Evolutionary conservation across 1,140 invertebrate species (phyloP).

Genomic region (Antheraea pernyi): DNA sequence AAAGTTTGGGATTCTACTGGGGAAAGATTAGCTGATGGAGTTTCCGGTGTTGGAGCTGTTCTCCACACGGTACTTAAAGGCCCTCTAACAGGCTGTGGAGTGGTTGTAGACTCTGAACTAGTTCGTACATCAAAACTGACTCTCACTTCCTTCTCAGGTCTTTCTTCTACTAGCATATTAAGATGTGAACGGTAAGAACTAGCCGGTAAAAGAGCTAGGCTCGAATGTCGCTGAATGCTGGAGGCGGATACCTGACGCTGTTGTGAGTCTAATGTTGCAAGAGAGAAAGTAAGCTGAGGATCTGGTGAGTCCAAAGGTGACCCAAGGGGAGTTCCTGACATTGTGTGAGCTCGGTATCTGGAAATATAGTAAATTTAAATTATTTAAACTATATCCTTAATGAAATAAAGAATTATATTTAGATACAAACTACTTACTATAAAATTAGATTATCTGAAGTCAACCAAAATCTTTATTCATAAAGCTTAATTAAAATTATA

Average conservation of each 20-base stretch:
- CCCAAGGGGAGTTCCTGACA: constrained; percentile 81
- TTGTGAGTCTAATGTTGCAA: constrained; percentile 81
- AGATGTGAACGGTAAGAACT: constrained; percentile 71
- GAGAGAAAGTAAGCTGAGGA: constrained; percentile 81
- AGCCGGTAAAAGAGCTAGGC: constrained; percentile 62
- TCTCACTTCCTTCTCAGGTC: constrained; percentile 65
- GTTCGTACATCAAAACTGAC: constrained; percentile 74
- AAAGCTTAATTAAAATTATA: too few relatives aligned
- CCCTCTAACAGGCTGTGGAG: constrained; percentile 54
- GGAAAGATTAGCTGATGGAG: constrained; percentile 81
- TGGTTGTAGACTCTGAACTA: constrained; percentile 54
- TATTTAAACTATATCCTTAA: neutral
- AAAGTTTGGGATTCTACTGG: constrained; percentile 80
- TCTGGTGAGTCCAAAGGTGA: constrained; percentile 86
- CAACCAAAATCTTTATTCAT: too few relatives aligned
- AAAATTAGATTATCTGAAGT: too few relatives aligned
- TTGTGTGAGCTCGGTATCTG: constrained; percentile 86
- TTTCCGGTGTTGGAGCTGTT: constrained; percentile 79
- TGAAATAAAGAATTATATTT: neutral
- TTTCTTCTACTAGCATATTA: constrained; percentile 70
- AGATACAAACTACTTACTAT: too few relatives aligned
- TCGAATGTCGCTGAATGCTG: constrained; percentile 70
- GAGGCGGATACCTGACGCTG: constrained; percentile 80
- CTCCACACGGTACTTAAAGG: constrained; percentile 66
- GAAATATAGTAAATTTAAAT: constrained; percentile 25